Percentiles rank a stretch among this genome's conserved stretches.
Conservation (phyloP, 2,113 vertebrate species). For the Hypocryptadius cinnamomeus region DNA sequence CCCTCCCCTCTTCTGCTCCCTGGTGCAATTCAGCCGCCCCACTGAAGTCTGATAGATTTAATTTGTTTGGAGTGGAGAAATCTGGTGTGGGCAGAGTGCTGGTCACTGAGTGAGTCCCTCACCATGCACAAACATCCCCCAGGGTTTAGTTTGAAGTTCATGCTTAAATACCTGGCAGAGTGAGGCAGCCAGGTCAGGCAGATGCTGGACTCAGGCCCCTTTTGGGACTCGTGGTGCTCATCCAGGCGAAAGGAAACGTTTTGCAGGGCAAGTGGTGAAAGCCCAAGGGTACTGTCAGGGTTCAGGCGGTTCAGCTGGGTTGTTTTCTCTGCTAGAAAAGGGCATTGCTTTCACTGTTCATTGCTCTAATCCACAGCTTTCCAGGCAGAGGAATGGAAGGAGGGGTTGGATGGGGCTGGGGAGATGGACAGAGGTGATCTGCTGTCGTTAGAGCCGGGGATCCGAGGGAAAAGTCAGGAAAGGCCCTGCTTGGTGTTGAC, state of each 20-base stretch:
- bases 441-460: background rate
- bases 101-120: background rate
- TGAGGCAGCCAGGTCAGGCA: background rate
- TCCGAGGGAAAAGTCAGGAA: no score
- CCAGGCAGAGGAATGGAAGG: background rate
- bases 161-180: background rate
- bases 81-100: background rate
- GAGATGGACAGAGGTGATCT: background rate
- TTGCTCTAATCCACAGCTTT: background rate
- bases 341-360: background rate
- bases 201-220: background rate
- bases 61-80: background rate
- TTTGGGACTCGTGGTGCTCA: background rate
- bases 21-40: background rate
- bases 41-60: rapidly evolving
- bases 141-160: background rate
- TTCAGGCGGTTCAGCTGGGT: background rate
- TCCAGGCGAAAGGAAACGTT: background rate
- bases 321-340: background rate
- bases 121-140: background rate
- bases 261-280: background rate
- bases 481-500: no score
- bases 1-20: background rate
- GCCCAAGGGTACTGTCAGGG: background rate
- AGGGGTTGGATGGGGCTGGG: background rate